These are phyloP conservation scores for Tenodera sinensis DNA, from an alignment of 2,888 invertebrate genomes.

Conservation along the genomic window DNA sequence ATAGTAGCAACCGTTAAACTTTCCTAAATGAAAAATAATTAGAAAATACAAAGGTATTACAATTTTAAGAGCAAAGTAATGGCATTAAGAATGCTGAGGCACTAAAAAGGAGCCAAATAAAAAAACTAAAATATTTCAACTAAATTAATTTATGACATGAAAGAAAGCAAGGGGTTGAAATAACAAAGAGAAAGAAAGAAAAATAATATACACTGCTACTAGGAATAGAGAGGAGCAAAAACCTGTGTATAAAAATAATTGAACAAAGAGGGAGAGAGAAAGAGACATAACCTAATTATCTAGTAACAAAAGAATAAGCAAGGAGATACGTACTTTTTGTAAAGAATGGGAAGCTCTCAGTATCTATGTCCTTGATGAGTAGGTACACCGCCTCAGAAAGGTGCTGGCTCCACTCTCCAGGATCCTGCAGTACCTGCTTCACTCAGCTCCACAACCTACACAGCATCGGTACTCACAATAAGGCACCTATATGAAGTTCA, in stretches of 20 bases:
- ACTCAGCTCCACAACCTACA: slow-evolving; percentile 56
- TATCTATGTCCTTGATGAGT: slow-evolving; percentile 76
- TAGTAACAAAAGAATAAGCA: background rate
- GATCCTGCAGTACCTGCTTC: slow-evolving; percentile 52
- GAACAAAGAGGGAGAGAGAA: background rate
- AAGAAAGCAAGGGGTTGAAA: background rate
- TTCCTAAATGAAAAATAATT: too few relatives aligned
- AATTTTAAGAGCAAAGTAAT: too few relatives aligned
- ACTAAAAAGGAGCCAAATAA: too few relatives aligned
- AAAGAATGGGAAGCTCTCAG: slow-evolving; percentile 76
- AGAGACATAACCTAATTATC: background rate
- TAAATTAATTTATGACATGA: background rate
- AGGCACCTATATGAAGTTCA: too few relatives aligned
- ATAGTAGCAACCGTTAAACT: too few relatives aligned
- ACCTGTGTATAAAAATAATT: background rate
- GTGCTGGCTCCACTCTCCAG: slow-evolving; percentile 58
- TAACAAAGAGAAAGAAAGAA: background rate
- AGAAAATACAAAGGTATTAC: too few relatives aligned
- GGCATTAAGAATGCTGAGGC: too few relatives aligned
- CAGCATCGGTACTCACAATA: too few relatives aligned
- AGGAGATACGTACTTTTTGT: slow-evolving; percentile 53
- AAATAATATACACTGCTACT: background rate
- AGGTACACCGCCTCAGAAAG: slow-evolving; percentile 75
- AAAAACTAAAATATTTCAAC: too few relatives aligned
- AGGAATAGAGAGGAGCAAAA: background rate